Conservation (phyloP, 1,140 invertebrate species). For the Schlechtendalia chinensis region DNA sequence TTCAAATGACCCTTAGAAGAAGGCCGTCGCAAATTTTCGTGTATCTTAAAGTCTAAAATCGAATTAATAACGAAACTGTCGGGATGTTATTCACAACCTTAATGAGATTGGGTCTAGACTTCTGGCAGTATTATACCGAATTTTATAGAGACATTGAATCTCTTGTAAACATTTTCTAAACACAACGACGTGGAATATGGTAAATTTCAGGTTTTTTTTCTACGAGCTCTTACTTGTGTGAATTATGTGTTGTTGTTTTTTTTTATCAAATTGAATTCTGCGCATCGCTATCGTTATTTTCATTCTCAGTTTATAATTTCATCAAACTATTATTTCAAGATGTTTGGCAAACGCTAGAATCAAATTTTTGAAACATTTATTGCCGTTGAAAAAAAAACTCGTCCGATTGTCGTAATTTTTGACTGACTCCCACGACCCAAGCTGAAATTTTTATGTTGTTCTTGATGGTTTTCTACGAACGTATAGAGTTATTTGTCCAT, state of each 20-base stretch:
- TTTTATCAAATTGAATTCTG: neutral
- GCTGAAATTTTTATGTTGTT: slow-evolving; percentile 1
- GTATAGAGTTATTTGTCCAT: neutral
- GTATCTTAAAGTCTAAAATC: neutral
- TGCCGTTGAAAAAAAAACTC: neutral
- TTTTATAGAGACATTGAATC: neutral
- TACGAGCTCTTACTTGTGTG: no score
- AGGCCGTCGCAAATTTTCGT: neutral
- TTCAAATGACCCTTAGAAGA: neutral
- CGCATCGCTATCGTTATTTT: neutral
- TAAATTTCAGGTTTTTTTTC: neutral
- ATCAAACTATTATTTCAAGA: neutral
- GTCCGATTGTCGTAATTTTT: slow-evolving; percentile 1
- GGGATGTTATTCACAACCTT: neutral
- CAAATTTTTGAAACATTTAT: slow-evolving; percentile 25
- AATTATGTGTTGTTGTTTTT: neutral
- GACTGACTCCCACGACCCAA: neutral
- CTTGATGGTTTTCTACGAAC: neutral
- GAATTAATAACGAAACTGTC: neutral
- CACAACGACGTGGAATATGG: neutral
- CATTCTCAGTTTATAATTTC: slow-evolving; percentile 1
- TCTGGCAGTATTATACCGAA: neutral
- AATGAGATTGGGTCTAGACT: neutral
- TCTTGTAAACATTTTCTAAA: neutral
- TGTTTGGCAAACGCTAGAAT: slow-evolving; percentile 10